Evolutionary conservation across 2,888 invertebrate species (phyloP), one percentile per base, ranked within the genome.

Genomic region (Sialis lutaria): DNA sequence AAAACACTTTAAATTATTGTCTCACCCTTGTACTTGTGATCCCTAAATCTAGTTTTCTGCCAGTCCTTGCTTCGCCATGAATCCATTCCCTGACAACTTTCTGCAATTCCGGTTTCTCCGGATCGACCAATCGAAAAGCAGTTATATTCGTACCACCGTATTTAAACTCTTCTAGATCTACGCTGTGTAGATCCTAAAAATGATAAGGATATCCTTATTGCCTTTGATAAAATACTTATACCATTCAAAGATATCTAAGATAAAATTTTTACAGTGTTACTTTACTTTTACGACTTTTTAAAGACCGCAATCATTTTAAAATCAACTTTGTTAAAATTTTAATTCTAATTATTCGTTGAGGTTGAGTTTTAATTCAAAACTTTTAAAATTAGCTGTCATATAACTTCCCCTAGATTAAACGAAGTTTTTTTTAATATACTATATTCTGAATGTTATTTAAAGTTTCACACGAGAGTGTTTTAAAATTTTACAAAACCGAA

Each of bases 141-240:
- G 95, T 93, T 54, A 96, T 90, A 65, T 95, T 95, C 31, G 93
- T 92, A 33, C 93, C 93, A 6, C 91, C 89, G 64, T 92, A 89
- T 62, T 87, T 87, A 65, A 95, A 95, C 64, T 91, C 89, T 59
- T 90, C 89, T 58, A 95, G 70, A 67, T 93, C 86, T 34, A 96
- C 81, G 47, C 87, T 89, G 58, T 92, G 88, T 51, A 95, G 70
- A 65, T 93, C 93, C 89, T 90, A 60, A 4, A 57, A 56, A 12
- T 10, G n/a, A 45, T 39, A 45, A 40, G 5, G 12, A 42, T 31
- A 8, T 42, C 7, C 9, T 31, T 42, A 9, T 22, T 10, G 8
- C 12, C 12, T 10, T 10, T 40, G 7, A 5, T 40, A 7, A 13
- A 13, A 12, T 12, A 40, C 7, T 40, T n/a, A 8, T 2, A 4